Conservation (phyloP, 2,113 vertebrate genomes). For the Lates calcarifer region DNA sequence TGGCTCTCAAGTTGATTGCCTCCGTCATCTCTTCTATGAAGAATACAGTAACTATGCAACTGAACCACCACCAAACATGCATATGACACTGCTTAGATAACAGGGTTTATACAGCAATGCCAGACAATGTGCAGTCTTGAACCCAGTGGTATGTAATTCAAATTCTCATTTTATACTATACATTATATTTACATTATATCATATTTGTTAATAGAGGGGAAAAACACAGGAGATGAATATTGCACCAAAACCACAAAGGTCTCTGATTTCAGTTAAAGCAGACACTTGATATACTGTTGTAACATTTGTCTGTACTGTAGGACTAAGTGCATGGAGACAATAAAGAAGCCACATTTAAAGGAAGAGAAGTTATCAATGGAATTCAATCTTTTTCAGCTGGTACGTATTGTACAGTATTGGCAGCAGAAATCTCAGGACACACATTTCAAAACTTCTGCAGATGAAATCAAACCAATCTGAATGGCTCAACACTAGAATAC, state of each 20-base stretch:
- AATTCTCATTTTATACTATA: neutral
- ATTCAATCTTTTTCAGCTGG: neutral
- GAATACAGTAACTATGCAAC: constrained; percentile 26
- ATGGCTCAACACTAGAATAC: neutral
- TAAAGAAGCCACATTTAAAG: neutral
- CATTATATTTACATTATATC: neutral
- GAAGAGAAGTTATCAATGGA: neutral
- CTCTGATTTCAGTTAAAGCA: neutral
- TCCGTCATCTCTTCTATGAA: constrained; percentile 42
- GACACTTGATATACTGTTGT: no score
- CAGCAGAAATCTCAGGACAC: neutral
- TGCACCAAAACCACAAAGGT: neutral
- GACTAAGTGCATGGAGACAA: neutral
- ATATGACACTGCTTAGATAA: constrained; percentile 7
- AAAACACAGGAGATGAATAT: no score
- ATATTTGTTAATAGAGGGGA: neutral
- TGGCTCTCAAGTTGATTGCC: constrained; percentile 22
- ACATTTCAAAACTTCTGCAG: neutral
- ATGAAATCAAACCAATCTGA: neutral
- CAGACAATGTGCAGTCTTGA: neutral
- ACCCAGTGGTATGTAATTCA: neutral
- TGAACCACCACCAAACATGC: constrained; percentile 29
- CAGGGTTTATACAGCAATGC: neutral
- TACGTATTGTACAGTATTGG: neutral
- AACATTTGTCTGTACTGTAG: neutral